Evolutionary conservation across 2,797 vertebrate species (phyloP).

Genomic region (Nyctibius grandis): DNA sequence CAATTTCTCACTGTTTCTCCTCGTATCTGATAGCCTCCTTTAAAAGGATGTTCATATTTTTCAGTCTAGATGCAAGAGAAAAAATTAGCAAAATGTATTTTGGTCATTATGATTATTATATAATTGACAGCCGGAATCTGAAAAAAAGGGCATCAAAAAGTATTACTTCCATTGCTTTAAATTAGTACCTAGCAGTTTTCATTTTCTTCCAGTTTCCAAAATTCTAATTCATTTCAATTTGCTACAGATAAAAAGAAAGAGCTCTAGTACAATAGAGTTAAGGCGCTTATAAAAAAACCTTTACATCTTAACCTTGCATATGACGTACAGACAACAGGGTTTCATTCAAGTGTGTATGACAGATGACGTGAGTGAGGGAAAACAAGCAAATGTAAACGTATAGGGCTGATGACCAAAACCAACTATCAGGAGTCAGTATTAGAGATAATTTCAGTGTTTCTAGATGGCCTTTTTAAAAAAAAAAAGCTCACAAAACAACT

Average conservation of each 20-base stretch:
- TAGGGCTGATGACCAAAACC: not conserved
- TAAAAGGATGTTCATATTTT: not conserved
- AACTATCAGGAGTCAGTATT: not conserved
- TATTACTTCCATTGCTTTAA: not conserved
- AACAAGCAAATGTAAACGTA: not conserved
- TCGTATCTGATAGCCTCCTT: not conserved
- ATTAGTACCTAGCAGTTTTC: not conserved
- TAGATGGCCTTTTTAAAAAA: not conserved
- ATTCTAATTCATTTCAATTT: not conserved
- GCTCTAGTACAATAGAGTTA: not conserved
- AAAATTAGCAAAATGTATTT: not conserved
- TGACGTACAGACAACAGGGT: not conserved
- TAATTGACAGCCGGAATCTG: not conserved
- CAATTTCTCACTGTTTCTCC: not conserved
- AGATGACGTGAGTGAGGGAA: not conserved
- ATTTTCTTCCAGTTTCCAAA: not conserved
- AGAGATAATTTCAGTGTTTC: not conserved
- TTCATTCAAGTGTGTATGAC: not conserved
- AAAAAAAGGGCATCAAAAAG: not conserved
- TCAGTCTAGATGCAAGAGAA: not conserved
- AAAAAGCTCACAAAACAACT: not conserved
- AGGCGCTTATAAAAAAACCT: not conserved
- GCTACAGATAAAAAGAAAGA: not conserved
- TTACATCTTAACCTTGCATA: not conserved
- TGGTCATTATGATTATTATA: not conserved